Evolutionary conservation across 1,140 invertebrate species (phyloP).

Genomic region (Neuroterus valhalla): DNA sequence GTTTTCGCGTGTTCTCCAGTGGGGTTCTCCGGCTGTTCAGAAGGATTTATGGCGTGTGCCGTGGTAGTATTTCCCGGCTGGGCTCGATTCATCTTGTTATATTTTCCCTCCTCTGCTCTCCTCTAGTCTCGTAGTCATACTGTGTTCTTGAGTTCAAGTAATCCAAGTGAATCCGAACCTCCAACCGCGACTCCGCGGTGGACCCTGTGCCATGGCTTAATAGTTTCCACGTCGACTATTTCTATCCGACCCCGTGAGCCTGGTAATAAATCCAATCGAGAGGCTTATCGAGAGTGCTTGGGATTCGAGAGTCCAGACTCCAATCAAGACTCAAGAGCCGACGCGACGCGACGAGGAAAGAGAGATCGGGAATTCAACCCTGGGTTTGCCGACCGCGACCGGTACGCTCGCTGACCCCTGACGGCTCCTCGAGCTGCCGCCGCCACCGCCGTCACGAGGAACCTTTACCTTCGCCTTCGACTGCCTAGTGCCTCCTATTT

Average conservation of each 20-base stretch:
- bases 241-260: conserved; percentile 14
- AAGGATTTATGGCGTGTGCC: conserved; percentile 30
- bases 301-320: conserved; percentile 21
- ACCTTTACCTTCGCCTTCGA: conserved; percentile 26
- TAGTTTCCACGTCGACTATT: conserved; percentile 24
- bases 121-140: background rate
- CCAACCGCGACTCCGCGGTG: conserved; percentile 6
- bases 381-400: conserved; percentile 2
- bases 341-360: background rate
- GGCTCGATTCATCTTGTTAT: conserved; percentile 24
- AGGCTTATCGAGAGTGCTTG: conserved; percentile 23
- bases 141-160: background rate
- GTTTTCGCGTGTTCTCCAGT: conserved; percentile 28
- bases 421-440: background rate
- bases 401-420: conserved; percentile 16
- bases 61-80: conserved; percentile 20
- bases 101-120: background rate
- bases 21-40: conserved; percentile 13
- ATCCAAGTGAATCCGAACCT: conserved; percentile 5
- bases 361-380: conserved; percentile 11
- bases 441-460: conserved; percentile 12
- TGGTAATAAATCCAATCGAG: conserved; percentile 12
- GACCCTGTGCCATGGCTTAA: background rate
- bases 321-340: background rate
- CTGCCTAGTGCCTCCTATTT: conserved; percentile 28